Conservation (phyloP, 2,113 vertebrate genomes). For the Cyrtonyx montezumae region DNA sequence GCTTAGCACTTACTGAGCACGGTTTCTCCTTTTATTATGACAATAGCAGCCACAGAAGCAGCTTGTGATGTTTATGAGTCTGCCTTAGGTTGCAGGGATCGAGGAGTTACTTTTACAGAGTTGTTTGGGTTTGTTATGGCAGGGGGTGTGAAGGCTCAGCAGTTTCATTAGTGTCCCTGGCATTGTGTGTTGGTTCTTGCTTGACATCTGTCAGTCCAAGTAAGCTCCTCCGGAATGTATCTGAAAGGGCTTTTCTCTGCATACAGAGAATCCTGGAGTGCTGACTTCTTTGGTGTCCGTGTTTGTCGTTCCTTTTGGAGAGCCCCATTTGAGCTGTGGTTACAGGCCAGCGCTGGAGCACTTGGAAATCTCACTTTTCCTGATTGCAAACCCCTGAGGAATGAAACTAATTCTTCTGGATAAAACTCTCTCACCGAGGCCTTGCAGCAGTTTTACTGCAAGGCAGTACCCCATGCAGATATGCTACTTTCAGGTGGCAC, state of each 20-base stretch:
- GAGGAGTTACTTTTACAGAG: not conserved
- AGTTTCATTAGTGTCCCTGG: not conserved
- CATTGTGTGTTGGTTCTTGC: not conserved
- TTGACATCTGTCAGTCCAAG: not conserved
- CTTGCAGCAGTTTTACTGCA: not conserved
- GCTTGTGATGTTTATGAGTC: not conserved
- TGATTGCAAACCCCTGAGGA: not conserved
- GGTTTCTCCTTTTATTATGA: not conserved
- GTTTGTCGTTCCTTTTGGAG: not conserved
- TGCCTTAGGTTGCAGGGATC: rapidly evolving
- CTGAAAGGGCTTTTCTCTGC: not conserved
- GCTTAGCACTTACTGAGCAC: not conserved
- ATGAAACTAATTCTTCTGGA: not conserved
- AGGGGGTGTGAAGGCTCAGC: not conserved
- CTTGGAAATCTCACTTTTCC: not conserved
- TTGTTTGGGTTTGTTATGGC: not conserved
- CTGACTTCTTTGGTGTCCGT: not conserved
- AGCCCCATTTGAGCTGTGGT: not conserved
- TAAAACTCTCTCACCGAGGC: not conserved
- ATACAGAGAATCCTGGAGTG: not conserved
- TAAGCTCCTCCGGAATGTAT: not conserved
- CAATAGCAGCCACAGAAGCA: not conserved
- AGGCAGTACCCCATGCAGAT: not conserved
- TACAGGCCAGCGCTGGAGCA: not conserved
- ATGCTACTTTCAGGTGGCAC: not conserved